Evolutionary conservation across 2,113 vertebrate genomes (phyloP).

Genomic region (Dicaeum eximium): DNA sequence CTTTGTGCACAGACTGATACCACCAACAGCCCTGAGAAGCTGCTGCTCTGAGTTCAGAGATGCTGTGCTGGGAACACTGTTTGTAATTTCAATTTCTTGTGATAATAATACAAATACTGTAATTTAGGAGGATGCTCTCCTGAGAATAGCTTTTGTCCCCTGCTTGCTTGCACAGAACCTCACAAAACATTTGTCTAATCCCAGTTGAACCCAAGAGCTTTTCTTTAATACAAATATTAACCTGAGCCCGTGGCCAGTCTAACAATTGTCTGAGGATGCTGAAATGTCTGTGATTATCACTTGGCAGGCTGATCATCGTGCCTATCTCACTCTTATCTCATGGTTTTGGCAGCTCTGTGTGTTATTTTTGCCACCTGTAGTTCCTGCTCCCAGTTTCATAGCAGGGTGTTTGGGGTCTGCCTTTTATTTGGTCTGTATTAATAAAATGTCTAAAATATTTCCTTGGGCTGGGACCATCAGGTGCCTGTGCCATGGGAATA

Average conservation of each 20-base stretch:
- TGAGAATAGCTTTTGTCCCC: not conserved
- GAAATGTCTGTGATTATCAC: not conserved
- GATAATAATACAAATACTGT: not conserved
- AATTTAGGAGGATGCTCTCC: not conserved
- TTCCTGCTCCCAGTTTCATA: not conserved
- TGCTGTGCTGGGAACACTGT: not conserved
- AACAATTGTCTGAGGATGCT: not conserved
- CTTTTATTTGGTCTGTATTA: not conserved
- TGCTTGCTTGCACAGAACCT: not conserved
- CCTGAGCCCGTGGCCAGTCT: not conserved
- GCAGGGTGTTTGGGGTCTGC: accelerated
- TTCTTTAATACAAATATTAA: not conserved
- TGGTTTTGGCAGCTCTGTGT: not conserved
- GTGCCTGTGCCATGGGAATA: not conserved
- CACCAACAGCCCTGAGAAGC: not conserved
- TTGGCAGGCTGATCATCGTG: accelerated
- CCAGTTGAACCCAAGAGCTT: not conserved
- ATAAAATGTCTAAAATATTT: not conserved
- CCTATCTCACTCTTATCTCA: accelerated
- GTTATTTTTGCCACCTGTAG: not conserved
- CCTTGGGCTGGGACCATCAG: not conserved
- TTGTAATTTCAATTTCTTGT: not conserved
- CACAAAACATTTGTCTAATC: not conserved
- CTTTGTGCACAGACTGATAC: not conserved
- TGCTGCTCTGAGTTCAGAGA: not conserved